These are phyloP conservation scores for Agrochola circellaris DNA, from an alignment of 2,888 invertebrate genomes.

Conservation along the genomic window DNA sequence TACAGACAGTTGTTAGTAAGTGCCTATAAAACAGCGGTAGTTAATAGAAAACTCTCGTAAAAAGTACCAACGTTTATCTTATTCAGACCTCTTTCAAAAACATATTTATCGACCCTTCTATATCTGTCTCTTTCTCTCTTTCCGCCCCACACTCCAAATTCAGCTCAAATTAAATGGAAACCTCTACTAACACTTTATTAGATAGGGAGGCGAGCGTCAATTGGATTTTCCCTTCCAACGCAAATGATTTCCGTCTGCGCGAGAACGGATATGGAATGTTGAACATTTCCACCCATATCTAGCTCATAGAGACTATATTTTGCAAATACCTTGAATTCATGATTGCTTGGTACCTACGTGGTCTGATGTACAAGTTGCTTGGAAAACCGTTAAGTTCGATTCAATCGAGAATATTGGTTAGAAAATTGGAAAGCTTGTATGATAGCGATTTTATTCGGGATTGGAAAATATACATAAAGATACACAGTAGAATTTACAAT, in stretches of 20 bases:
- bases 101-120: slow-evolving; percentile 54
- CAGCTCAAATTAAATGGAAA: slow-evolving; percentile 50
- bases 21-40: neutral
- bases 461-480: neutral
- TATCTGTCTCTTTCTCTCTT: slow-evolving; percentile 28
- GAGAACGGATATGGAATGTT: slow-evolving; percentile 72
- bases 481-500: neutral
- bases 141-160: slow-evolving; percentile 29
- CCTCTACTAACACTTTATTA: slow-evolving; percentile 50
- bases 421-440: slow-evolving; percentile 43
- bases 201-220: slow-evolving; percentile 53
- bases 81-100: slow-evolving; percentile 30
- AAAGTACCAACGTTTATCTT: slow-evolving; percentile 10
- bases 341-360: slow-evolving; percentile 68
- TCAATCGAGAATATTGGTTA: slow-evolving; percentile 32
- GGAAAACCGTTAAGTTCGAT: slow-evolving; percentile 35
- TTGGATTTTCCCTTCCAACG: slow-evolving; percentile 66
- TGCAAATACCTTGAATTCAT: slow-evolving; percentile 61
- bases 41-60: slow-evolving; percentile 12
- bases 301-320: slow-evolving; percentile 33
- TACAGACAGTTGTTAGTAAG: neutral
- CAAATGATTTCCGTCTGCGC: slow-evolving; percentile 64
- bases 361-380: slow-evolving; percentile 45
- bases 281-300: slow-evolving; percentile 59
- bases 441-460: slow-evolving; percentile 14